phyloP scores from a whole-genome alignment of 2,113 vertebrate genomes.

The Cavia aperea region DNA sequence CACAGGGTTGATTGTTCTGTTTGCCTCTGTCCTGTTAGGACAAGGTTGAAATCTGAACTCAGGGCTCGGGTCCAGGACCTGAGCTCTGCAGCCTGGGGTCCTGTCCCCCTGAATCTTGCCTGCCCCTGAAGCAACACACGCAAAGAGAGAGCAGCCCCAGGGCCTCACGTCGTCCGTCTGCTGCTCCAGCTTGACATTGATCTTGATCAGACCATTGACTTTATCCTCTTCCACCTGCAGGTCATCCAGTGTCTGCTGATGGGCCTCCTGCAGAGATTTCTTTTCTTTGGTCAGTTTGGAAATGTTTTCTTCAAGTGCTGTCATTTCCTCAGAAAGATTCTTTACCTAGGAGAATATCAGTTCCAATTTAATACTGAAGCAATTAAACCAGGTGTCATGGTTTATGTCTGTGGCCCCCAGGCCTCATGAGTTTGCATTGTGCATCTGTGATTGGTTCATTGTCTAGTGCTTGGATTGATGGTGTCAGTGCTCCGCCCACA shows the following conservation, averaged over 20 bases:
- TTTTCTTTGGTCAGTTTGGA: slow-evolving; percentile 85
- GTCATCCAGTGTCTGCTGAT: slow-evolving; percentile 83
- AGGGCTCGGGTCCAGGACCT: neutral
- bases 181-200: slow-evolving; percentile 82
- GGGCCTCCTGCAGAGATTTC: slow-evolving; percentile 82
- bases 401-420: no score
- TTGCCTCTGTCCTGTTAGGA: neutral
- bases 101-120: neutral
- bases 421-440: no score
- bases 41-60: neutral
- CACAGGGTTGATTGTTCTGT: neutral
- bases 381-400: neutral
- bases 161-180: slow-evolving; percentile 81
- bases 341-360: slow-evolving; percentile 76
- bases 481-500: no score
- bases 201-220: slow-evolving; percentile 80
- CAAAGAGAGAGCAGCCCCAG: accelerated
- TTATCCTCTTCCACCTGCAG: slow-evolving; percentile 85
- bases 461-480: no score
- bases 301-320: slow-evolving; percentile 80
- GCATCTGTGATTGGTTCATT: no score
- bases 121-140: accelerated
- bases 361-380: neutral
- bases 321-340: slow-evolving; percentile 86
- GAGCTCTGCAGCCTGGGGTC: neutral